Conservation (phyloP, 2,888 invertebrate species). For the Scaptomyza cyrtandrae region DNA sequence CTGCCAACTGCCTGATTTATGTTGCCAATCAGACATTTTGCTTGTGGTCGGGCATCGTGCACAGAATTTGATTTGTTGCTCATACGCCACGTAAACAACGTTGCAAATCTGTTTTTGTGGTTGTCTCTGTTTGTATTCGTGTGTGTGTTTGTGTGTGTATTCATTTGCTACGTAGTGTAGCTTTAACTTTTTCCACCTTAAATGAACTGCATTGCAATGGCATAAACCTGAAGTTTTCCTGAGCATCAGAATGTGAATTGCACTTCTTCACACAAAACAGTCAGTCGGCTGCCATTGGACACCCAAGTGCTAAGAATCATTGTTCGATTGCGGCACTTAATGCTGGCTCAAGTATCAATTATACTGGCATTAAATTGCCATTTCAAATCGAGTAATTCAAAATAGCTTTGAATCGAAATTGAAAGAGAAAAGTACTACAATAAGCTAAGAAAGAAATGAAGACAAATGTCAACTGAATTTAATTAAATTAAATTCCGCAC, state of each 20-base stretch:
- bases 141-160: not conserved
- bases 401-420: not conserved
- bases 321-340: not conserved
- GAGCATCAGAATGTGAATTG: constrained; percentile 12
- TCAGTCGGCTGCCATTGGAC: constrained; percentile 1
- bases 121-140: constrained; percentile 2
- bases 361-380: not conserved
- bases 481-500: not conserved
- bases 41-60: constrained; percentile 58
- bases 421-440: not conserved
- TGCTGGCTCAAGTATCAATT: not conserved
- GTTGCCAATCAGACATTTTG: constrained; percentile 76
- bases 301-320: constrained; percentile 1
- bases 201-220: constrained; percentile 21
- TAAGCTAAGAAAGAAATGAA: not conserved
- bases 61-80: constrained; percentile 72
- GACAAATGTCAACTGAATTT: not conserved
- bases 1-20: constrained; percentile 64
- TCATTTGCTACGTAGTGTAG: not conserved
- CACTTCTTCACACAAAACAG: constrained; percentile 10
- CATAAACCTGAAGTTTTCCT: constrained; percentile 17
- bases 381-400: not conserved
- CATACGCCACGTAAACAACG: constrained; percentile 77
- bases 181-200: constrained; percentile 12
- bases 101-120: constrained; percentile 57